Percentiles rank a stretch among this genome's conserved stretches.
Conservation (phyloP, 2,113 vertebrate genomes). For the Bettongia penicillata region DNA sequence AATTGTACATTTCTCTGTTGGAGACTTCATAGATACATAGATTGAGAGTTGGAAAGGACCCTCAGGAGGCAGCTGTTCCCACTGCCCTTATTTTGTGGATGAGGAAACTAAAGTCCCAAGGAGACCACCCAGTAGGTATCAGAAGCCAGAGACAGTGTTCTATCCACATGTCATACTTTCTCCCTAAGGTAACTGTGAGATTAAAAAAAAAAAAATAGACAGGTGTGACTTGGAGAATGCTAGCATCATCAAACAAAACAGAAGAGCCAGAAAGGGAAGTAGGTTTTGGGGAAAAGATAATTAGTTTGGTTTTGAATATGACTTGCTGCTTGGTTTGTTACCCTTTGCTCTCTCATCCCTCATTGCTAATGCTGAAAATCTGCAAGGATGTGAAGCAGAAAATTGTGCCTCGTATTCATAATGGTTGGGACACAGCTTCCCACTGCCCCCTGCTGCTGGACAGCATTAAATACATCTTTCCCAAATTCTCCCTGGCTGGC, state of each 20-base stretch:
- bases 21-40: not conserved
- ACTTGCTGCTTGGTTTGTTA: not conserved
- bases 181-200: not conserved
- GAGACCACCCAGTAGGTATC: not conserved
- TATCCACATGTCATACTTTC: not conserved
- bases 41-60: not conserved
- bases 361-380: not conserved
- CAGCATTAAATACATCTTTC: not conserved
- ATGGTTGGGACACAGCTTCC: not conserved
- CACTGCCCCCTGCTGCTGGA: not conserved
- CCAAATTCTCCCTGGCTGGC: not conserved
- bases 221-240: not conserved
- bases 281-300: not conserved
- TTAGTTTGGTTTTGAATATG: not conserved
- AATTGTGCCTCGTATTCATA: not conserved
- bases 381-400: not conserved
- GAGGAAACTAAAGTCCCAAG: not conserved
- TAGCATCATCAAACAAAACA: not conserved
- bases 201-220: not conserved
- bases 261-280: not conserved
- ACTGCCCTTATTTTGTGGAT: not conserved
- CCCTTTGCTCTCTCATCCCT: not conserved
- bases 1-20: not conserved
- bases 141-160: not conserved
- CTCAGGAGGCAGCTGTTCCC: not conserved